These are phyloP conservation scores for Anomalospiza imberbis DNA, from an alignment of 2,797 vertebrate species.

Conservation along the genomic window DNA sequence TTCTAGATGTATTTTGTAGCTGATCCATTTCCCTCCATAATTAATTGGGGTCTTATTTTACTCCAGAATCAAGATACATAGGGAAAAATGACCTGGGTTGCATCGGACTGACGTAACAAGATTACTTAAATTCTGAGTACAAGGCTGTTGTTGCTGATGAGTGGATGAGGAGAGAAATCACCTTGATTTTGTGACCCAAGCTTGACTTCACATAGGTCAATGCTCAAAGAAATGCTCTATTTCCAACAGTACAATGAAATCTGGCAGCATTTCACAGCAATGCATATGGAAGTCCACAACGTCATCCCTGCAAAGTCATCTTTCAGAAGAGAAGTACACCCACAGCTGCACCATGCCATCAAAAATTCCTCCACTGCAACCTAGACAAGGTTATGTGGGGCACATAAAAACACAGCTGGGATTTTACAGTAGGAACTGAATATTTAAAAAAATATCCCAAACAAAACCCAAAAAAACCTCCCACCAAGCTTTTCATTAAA, in stretches of 20 bases:
- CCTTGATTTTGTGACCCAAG: background rate
- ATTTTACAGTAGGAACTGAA: background rate
- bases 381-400: background rate
- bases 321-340: background rate
- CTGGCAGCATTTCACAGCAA: background rate
- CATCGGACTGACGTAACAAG: background rate
- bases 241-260: background rate
- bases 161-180: background rate
- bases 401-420: background rate
- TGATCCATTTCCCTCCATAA: constrained; percentile 13
- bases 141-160: background rate
- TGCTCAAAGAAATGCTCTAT: background rate
- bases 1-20: background rate
- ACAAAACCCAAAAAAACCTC: no score
- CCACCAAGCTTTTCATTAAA: background rate
- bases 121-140: background rate
- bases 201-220: background rate
- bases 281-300: background rate
- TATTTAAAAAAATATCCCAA: background rate
- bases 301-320: constrained; percentile 19
- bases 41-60: background rate
- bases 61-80: background rate
- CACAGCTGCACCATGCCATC: background rate
- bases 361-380: background rate
- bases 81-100: background rate